Evolutionary conservation across 2,797 vertebrate species (phyloP), one percentile per base, ranked within the genome.

Genomic region (Pelobates cultripes): DNA sequence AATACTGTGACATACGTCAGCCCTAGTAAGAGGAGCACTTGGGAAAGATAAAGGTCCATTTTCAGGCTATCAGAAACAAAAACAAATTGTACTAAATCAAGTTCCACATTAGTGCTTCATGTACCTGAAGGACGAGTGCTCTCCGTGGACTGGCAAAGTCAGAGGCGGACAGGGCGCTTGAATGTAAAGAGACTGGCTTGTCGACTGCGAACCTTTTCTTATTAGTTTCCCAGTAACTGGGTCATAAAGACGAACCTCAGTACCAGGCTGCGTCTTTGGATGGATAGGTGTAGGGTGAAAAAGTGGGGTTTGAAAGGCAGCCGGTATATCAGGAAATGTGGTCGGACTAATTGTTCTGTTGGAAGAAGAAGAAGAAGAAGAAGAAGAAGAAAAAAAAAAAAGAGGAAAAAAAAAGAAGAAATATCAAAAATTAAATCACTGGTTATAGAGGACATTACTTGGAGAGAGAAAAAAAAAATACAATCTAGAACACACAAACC

Each of bases 141-240:
- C 96, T 1, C 92, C 89, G 0, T 94, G 95, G 78, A 93, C 92
- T 4, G 94, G 87, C 66, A 92, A 89, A 13, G 88, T 72, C 69
- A 93, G 75, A 3, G 94, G 88, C 17, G 92, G 89, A 82, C 89
- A 91, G 40, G 95, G 91, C 12, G 90, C 77, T 55, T 96, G 95
- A 77, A 92, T 88, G 88, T 93, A 96, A 45, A 90, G 70, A 0
- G 91, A 85, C 3, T 92, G 93, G 28, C 88, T 89, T 0, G 92
- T 85, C 8, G 77, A 86, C 77, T 92, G 95, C 3, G 94, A 79
- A 0, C 92, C 92, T 74, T 94, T 95, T 66, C 98, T 94, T 89
- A 98, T 98, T 73, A 99, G 94, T 86, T 97, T 99, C 76, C 98
- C 98, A 0, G 98, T 99, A 85, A 95, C 93, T 0, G 96, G 91